Base-by-base conservation (phyloP, 2,797 vertebrate species). In the Crypturellus tataupa region DNA sequence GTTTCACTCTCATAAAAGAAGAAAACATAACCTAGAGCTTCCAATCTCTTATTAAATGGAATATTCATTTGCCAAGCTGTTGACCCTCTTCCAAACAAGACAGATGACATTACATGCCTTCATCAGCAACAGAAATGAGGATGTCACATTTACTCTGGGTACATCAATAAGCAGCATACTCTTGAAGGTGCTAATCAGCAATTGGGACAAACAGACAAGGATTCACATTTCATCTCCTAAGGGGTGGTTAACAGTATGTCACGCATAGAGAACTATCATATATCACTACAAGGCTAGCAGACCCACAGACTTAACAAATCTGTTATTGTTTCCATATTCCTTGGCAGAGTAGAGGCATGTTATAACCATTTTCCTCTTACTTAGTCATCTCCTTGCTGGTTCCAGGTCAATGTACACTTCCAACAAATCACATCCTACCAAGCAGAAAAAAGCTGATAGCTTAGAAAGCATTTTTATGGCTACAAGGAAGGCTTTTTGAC, bases 311-410 rank as follows among this genome's bases (percentile, higher is more conserved):
- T 89, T 82, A 75, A 95, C 91, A 91, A 90, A 95, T 96, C 90
- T 89, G 75, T 94, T 94, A 94, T 91, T 96, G 88, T 94, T 96
- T 95, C 95, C 94, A 91, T 93, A 95, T 58, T 90, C 83, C 75
- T 85, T 96, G 88, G 93, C 94, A 96, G 91, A 82, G 88, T 56
- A 85, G 51, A 93, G 75, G 83, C 88, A 93, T 71, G 92, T 94
- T 95, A 95, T 94, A 96, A 94, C 80, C 85, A 94, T 96, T 94
- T 91, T 88, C 90, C 88, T 93, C 78, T 90, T 91, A 79, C 87
- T 93, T 95, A 96, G 94, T 96, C 94, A 94, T 94, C 96, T 88
- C 75, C 68, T 94, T 80, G 71, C 24, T 95, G 83, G 90, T 95
- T 96, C 86, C 91, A 95, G 83, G 86, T 95, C 93, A 94, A 93